Conservation (phyloP, 2,888 invertebrate genomes). For the Metacarcinus magister region DNA sequence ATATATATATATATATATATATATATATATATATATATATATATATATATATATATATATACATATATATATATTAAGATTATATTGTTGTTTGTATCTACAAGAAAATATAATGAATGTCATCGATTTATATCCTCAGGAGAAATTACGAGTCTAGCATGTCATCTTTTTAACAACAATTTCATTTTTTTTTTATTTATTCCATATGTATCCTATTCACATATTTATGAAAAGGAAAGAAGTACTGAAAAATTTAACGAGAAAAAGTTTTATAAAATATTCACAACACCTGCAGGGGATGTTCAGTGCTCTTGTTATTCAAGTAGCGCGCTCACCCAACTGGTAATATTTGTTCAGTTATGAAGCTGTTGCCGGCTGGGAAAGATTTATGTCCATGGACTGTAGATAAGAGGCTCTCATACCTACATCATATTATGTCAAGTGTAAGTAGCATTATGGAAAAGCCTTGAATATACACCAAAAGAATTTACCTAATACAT, state of each 20-base stretch:
- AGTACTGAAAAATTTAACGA: not conserved
- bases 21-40: constrained; percentile 63
- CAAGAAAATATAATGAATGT: no score
- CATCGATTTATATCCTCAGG: no score
- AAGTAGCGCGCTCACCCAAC: not conserved
- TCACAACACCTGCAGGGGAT: not conserved
- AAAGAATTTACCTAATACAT: not conserved
- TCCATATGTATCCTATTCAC: not conserved
- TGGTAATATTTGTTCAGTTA: not conserved
- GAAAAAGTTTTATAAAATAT: not conserved
- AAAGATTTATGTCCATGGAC: not conserved
- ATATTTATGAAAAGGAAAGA: not conserved
- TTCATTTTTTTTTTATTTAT: not conserved
- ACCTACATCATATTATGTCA: not conserved
- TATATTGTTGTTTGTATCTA: not conserved
- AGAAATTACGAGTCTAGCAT: no score
- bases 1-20: constrained; percentile 63
- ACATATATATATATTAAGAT: constrained; percentile 26
- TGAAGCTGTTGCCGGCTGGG: not conserved
- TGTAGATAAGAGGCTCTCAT: not conserved
- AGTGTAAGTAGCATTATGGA: not conserved
- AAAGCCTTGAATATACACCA: not conserved
- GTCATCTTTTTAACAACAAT: no score
- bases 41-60: constrained; percentile 60
- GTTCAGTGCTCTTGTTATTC: not conserved